Conservation (phyloP, 2,888 invertebrate genomes). For the Eupithecia dodoneata region DNA sequence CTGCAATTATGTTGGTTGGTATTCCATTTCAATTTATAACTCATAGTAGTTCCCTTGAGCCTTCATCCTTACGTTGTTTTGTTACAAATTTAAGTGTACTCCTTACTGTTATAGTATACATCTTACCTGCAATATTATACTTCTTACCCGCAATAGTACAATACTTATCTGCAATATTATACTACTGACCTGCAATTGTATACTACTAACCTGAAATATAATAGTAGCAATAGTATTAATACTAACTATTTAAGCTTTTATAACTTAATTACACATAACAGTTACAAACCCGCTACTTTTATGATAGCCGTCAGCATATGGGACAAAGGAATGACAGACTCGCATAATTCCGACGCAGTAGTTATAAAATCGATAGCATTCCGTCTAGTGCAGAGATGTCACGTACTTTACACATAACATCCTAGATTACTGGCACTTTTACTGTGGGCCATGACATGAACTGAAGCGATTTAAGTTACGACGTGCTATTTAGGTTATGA, state of each 20-base stretch:
- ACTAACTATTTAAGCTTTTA: too few relatives aligned
- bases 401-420: constrained; percentile 73
- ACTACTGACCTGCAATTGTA: too few relatives aligned
- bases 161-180: too few relatives aligned
- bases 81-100: too few relatives aligned
- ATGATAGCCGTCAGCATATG: constrained; percentile 1
- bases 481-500: too few relatives aligned
- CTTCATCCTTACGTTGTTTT: not conserved
- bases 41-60: not conserved
- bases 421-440: constrained; percentile 63
- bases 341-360: constrained; percentile 39
- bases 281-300: not conserved
- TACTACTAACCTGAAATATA: too few relatives aligned
- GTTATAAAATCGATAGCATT: constrained; percentile 60
- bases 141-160: too few relatives aligned
- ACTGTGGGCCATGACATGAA: constrained; percentile 42
- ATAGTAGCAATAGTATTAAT: too few relatives aligned
- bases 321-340: constrained; percentile 34
- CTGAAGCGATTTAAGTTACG: constrained; percentile 22
- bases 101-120: too few relatives aligned
- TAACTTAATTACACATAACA: not conserved
- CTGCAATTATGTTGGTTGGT: not conserved
- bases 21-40: not conserved
- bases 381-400: constrained; percentile 68
- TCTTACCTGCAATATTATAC: too few relatives aligned